Conservation (phyloP, 37 sponge, comb jelly and placozoan genomes). For the Halisarca cf. caerulea region DNA sequence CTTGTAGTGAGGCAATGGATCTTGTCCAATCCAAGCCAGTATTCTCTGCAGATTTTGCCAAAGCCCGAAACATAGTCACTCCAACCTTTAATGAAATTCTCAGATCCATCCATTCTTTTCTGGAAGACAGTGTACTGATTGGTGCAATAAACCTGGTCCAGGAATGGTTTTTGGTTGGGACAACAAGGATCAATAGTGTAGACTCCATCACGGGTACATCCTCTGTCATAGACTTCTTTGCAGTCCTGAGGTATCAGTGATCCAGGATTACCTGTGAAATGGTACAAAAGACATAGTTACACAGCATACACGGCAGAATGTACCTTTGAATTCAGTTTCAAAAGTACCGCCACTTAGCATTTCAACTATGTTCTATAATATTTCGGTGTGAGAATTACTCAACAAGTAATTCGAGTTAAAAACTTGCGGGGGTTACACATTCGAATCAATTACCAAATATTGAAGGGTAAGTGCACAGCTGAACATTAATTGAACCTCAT, state of each 20-base stretch:
- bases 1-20: constrained; percentile 32
- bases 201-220: background rate
- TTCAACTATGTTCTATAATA: too few relatives aligned
- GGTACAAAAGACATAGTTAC: too few relatives aligned
- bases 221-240: constrained; percentile 7
- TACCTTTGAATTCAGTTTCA: too few relatives aligned
- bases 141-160: constrained; percentile 25
- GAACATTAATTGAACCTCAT: too few relatives aligned
- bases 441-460: too few relatives aligned
- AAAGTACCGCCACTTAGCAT: too few relatives aligned
- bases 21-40: constrained; percentile 22
- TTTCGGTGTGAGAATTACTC: too few relatives aligned
- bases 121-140: constrained; percentile 28
- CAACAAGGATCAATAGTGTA: constrained; percentile 26
- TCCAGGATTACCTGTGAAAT: too few relatives aligned
- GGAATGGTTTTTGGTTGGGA: constrained; percentile 10
- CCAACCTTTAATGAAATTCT: constrained; percentile 16
- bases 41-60: constrained; percentile 11
- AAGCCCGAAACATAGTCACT: constrained; percentile 32
- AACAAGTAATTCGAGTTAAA: too few relatives aligned
- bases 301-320: too few relatives aligned
- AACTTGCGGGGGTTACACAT: too few relatives aligned
- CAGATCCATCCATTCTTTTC: constrained; percentile 43
- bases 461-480: too few relatives aligned
- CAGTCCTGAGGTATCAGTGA: background rate